A percentile compares a stretch with the other conserved stretches of the same genome.
These are phyloP conservation scores for Epizoanthus scotinus DNA, from an alignment of 92 coral and sea anemone species.

Conservation along the genomic window DNA sequence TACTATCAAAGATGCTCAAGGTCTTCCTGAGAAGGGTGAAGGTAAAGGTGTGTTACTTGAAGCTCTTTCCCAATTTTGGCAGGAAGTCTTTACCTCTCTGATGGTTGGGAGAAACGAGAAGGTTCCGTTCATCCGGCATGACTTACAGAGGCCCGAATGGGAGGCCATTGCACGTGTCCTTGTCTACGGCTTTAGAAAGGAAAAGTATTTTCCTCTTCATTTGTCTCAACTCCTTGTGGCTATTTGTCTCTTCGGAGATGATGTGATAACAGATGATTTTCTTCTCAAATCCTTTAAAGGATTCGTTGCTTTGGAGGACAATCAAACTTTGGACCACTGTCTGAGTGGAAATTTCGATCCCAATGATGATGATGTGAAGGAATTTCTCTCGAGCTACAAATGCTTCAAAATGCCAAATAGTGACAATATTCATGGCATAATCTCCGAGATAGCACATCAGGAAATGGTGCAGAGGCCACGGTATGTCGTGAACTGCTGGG, in stretches of 20 bases:
- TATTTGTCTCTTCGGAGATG: conserved; percentile 47
- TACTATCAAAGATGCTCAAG: conserved; percentile 34
- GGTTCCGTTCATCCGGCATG: conserved; percentile 52
- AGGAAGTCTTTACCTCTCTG: conserved; percentile 40
- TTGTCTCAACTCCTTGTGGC: conserved; percentile 46
- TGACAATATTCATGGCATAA: conserved; percentile 31
- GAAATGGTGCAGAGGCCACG: conserved; percentile 48
- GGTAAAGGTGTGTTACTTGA: conserved; percentile 48
- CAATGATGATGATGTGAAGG: conserved; percentile 31
- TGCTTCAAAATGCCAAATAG: conserved; percentile 32
- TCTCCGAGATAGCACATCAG: conserved; percentile 43
- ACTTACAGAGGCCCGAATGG: conserved; percentile 52
- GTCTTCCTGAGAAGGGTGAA: conserved; percentile 35
- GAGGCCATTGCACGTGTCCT: conserved; percentile 44
- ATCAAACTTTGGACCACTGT: conserved; percentile 38
- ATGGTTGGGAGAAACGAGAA: conserved; percentile 46
- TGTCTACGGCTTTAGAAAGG: conserved; percentile 40
- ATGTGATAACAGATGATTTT: conserved; percentile 31
- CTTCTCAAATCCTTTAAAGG: conserved; percentile 43
- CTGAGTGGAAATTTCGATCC: conserved; percentile 34
- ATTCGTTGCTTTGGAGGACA: conserved; percentile 45
- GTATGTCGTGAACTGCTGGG: conserved; percentile 43
- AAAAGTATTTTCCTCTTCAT: conserved; percentile 39
- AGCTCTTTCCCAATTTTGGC: conserved; percentile 46
- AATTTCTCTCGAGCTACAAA: conserved; percentile 34